Conservation (phyloP, 2,888 invertebrate species). For the Ethmia dodecea region DNA sequence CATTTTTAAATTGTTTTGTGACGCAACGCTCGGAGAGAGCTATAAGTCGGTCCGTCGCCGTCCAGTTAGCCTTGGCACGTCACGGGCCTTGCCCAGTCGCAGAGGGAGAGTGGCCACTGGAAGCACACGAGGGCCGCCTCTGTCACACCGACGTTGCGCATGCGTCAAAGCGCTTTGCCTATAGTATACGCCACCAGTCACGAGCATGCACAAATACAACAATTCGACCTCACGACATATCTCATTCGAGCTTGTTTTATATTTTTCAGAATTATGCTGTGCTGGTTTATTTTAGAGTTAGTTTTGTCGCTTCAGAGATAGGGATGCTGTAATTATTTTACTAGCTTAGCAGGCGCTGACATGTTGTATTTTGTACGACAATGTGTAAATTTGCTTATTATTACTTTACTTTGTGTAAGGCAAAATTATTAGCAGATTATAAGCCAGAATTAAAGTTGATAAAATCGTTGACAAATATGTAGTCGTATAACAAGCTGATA, state of each 20-base stretch:
- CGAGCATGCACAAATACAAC: constrained; percentile 19
- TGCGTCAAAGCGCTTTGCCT: constrained; percentile 41
- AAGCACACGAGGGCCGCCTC: constrained; percentile 68
- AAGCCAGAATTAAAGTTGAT: constrained; percentile 16
- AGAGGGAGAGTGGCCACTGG: constrained; percentile 40
- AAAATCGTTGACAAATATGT: too few species aligned
- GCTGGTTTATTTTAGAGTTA: constrained; percentile 56
- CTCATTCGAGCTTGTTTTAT: constrained; percentile 58
- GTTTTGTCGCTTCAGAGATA: constrained; percentile 47
- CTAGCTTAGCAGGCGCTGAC: constrained; percentile 41
- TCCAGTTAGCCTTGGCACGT: constrained; percentile 17
- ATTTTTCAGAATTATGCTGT: constrained; percentile 48
- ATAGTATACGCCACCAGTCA: constrained; percentile 27
- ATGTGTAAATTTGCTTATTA: constrained; percentile 30
- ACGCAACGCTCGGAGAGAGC: constrained; percentile 29
- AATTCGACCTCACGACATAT: constrained; percentile 42
- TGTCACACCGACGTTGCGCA: constrained; percentile 28
- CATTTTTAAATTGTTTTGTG: constrained; percentile 37
- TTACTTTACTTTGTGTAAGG: constrained; percentile 9
- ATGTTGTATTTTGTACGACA: constrained; percentile 29
- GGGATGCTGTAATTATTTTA: constrained; percentile 46
- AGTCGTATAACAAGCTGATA: too few species aligned
- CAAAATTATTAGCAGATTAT: constrained; percentile 21
- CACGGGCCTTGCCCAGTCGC: constrained; percentile 2
- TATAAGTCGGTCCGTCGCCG: constrained; percentile 19